phyloP scores from a whole-genome alignment of 2,888 invertebrate species.

The Eristalis tenax region DNA sequence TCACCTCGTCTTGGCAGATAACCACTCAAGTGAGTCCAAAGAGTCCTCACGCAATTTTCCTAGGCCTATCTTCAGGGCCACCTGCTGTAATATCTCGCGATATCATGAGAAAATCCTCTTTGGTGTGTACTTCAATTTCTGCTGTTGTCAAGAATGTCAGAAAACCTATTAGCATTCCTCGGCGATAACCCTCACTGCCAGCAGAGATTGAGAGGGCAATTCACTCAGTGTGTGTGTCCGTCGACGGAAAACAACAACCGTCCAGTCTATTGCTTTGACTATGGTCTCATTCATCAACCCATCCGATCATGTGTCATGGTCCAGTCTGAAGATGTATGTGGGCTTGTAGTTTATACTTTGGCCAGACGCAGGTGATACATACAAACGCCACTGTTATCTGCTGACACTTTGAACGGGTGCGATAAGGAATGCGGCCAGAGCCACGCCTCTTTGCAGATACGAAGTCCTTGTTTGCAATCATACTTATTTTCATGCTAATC shows the following conservation, averaged over 20 bases:
- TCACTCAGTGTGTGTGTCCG: neutral
- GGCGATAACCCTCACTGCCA: neutral
- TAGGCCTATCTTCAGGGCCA: neutral
- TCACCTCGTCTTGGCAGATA: neutral
- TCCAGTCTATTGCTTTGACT: neutral
- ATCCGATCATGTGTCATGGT: neutral
- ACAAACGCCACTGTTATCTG: neutral
- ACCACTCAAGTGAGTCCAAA: neutral
- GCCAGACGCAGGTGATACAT: conserved; percentile 32
- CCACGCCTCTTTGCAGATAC: conserved; percentile 15
- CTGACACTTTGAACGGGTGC: conserved; percentile 19
- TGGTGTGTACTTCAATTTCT: neutral
- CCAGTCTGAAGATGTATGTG: neutral
- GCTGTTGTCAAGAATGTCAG: neutral
- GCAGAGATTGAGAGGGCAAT: neutral
- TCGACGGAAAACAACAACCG: neutral
- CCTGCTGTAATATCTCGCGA: neutral
- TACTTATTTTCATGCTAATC: conserved; percentile 1
- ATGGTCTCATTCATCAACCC: neutral
- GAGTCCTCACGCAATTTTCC: neutral
- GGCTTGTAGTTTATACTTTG: conserved; percentile 23
- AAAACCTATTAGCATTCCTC: no score
- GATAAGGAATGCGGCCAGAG: conserved; percentile 3
- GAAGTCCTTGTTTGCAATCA: neutral
- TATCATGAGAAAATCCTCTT: neutral